A percentile compares a stretch with the other conserved stretches of the same genome.
Evolutionary conservation across 1,140 invertebrate genomes (phyloP).

Genomic region (Tribolium castaneum): DNA sequence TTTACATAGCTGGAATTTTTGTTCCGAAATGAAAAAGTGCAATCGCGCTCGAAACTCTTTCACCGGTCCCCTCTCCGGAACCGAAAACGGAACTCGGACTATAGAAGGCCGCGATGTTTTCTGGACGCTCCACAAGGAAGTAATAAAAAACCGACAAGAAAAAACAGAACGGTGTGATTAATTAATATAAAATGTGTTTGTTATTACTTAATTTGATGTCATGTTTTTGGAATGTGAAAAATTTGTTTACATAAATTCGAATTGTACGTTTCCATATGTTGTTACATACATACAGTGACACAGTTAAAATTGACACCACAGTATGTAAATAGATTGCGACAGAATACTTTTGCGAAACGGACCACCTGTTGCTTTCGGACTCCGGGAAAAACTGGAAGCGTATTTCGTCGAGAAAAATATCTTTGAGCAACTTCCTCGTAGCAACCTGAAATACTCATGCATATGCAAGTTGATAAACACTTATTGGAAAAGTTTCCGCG

Average conservation of each 20-base stretch:
- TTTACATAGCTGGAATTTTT: background rate
- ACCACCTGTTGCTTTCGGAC: background rate
- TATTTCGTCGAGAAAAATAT: background rate
- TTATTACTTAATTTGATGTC: slow-evolving; percentile 30
- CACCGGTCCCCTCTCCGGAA: background rate
- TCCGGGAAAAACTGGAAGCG: background rate
- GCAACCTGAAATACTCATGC: slow-evolving; percentile 50
- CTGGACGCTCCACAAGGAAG: slow-evolving; percentile 6
- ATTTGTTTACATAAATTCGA: slow-evolving; percentile 33
- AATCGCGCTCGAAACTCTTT: background rate
- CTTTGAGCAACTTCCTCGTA: slow-evolving; percentile 45
- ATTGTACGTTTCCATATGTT: slow-evolving; percentile 32
- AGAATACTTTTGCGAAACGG: background rate
- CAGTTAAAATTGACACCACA: slow-evolving; percentile 7
- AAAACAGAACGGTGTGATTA: background rate
- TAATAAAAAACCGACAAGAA: background rate
- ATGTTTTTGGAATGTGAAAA: slow-evolving; percentile 33
- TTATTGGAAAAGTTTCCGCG: slow-evolving; percentile 49
- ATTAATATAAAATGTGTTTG: slow-evolving; percentile 21
- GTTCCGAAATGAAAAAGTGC: background rate
- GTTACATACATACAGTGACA: slow-evolving; percentile 4
- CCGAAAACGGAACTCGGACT: background rate
- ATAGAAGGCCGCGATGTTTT: background rate
- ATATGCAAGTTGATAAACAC: slow-evolving; percentile 51
- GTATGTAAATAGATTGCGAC: slow-evolving; percentile 20